phyloP scores from a whole-genome alignment of 2,888 invertebrate species.

The Caprella mutica region DNA sequence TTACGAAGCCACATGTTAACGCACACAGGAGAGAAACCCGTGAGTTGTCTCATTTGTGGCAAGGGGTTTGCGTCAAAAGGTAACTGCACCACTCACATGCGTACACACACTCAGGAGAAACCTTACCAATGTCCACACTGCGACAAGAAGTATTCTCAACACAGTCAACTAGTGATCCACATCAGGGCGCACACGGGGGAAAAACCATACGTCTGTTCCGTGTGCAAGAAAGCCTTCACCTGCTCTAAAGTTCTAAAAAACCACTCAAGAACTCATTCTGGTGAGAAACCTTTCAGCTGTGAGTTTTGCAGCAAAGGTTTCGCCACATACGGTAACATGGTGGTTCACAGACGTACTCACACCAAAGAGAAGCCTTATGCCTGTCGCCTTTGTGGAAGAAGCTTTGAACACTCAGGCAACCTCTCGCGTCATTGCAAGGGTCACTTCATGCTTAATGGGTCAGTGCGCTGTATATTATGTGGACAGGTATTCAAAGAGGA shows the following conservation, averaged over 20 bases:
- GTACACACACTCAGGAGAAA: constrained; percentile 31
- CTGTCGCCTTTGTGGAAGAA: constrained; percentile 29
- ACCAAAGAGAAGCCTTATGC: constrained; percentile 31
- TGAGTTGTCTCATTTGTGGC: constrained; percentile 30
- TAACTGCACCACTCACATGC: constrained; percentile 33
- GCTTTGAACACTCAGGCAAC: constrained; percentile 34
- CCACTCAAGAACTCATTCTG: constrained; percentile 33
- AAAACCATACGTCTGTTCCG: constrained; percentile 28
- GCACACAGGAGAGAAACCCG: constrained; percentile 30
- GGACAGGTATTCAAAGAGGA: constrained; percentile 28
- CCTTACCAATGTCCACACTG: constrained; percentile 34
- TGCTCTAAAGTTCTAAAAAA: constrained; percentile 34
- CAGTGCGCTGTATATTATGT: constrained; percentile 28
- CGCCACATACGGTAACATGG: constrained; percentile 33
- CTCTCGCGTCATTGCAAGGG: constrained; percentile 29
- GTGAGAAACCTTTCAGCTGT: constrained; percentile 34
- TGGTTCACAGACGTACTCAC: constrained; percentile 33
- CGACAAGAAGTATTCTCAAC: constrained; percentile 31
- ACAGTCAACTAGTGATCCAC: constrained; percentile 34
- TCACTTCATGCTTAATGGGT: constrained; percentile 23
- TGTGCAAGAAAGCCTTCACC: constrained; percentile 32
- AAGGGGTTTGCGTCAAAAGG: constrained; percentile 33
- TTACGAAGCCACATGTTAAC: constrained; percentile 30
- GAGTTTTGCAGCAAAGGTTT: constrained; percentile 33
- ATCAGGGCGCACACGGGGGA: constrained; percentile 33